phyloP scores from a whole-genome alignment of 2,113 vertebrate genomes.

The Catharus minimus region DNA sequence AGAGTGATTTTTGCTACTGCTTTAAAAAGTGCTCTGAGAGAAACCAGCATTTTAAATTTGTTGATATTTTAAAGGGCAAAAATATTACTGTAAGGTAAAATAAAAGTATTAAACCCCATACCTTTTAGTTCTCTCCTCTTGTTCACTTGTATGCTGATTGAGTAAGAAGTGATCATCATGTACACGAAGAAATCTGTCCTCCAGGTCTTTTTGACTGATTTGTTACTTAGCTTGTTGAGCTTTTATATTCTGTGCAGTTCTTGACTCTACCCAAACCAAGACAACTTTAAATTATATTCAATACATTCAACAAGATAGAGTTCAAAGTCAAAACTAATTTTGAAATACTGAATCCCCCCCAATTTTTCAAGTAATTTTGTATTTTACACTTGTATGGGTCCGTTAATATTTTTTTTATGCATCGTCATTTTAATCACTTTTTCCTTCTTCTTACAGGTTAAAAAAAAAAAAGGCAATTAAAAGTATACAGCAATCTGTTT shows the following conservation, averaged over 20 bases:
- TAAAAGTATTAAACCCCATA: slow-evolving; percentile 53
- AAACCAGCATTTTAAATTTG: not conserved
- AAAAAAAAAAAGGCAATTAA: not conserved
- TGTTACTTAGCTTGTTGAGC: slow-evolving; percentile 74
- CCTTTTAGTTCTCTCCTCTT: slow-evolving; percentile 94
- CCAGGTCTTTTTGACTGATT: slow-evolving; percentile 81
- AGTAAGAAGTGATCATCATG: slow-evolving; percentile 84
- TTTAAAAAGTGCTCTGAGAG: not conserved
- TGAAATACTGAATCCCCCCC: not conserved
- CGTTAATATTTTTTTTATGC: not conserved
- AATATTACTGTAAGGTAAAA: slow-evolving; percentile 9
- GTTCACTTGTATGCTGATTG: slow-evolving; percentile 84
- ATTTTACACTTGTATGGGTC: not conserved
- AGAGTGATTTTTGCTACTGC: not conserved
- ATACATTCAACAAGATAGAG: not conserved
- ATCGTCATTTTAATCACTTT: not conserved
- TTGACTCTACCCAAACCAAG: slow-evolving; percentile 69
- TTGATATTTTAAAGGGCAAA: slow-evolving; percentile 6
- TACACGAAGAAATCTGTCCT: slow-evolving; percentile 85
- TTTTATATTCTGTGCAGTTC: slow-evolving; percentile 55
- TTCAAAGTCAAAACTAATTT: not conserved
- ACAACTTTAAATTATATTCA: not conserved
- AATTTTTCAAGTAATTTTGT: not conserved
- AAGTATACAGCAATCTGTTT: not conserved
- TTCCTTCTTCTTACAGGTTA: not conserved